Evolutionary conservation across 2,797 vertebrate species (phyloP).

Genomic region (Pantherophis alleghaniensis): DNA sequence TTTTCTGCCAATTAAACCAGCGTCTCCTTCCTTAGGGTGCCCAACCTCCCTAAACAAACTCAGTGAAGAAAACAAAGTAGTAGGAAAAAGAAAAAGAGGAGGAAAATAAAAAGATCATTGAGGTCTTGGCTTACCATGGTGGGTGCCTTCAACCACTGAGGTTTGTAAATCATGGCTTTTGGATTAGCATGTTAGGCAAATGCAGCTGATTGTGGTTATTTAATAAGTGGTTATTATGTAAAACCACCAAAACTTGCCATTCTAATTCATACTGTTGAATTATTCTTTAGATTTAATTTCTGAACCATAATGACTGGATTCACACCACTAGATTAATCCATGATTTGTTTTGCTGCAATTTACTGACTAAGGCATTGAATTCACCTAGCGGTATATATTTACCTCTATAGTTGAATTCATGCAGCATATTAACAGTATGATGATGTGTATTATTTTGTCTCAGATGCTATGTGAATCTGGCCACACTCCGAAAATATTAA

Average conservation of each 20-base stretch:
- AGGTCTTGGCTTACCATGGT: not conserved
- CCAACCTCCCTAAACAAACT: not conserved
- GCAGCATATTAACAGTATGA: not conserved
- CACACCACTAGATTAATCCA: not conserved
- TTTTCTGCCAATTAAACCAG: not conserved
- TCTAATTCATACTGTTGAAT: not conserved
- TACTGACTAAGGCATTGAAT: not conserved
- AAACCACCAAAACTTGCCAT: not conserved
- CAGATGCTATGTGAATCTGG: not conserved
- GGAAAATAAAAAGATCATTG: not conserved
- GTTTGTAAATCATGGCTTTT: not conserved
- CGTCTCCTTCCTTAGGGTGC: accelerated
- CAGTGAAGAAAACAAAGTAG: not conserved
- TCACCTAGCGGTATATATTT: not conserved
- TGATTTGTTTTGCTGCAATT: not conserved
- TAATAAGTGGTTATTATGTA: not conserved
- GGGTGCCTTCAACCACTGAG: not conserved
- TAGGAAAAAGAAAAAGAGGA: not conserved
- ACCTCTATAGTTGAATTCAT: not conserved
- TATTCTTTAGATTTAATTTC: not conserved
- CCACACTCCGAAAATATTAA: not conserved
- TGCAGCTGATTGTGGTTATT: not conserved
- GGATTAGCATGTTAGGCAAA: not conserved
- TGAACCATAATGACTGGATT: not conserved
- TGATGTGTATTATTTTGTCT: not conserved